Evolutionary conservation across 2,888 invertebrate species (phyloP), one percentile per base, ranked within the genome.

Genomic region (Holacanthella duospinosa): DNA sequence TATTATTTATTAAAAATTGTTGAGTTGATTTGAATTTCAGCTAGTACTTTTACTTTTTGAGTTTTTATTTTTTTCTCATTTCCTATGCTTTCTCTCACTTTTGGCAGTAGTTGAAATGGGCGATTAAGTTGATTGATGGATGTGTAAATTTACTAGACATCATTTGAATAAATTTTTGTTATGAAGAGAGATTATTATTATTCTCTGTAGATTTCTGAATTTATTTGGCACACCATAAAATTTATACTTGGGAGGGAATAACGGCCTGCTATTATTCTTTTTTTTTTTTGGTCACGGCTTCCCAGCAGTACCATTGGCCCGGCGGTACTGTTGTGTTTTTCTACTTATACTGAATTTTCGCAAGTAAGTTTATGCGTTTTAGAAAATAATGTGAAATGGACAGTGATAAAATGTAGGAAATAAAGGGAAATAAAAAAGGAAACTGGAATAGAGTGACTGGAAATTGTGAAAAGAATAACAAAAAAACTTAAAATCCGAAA

Each of bases 341-440:
- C 16, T 36, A 16, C 36, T 16, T 36, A 9, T 36, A 48, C 16
- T 16, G 48, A 48, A 36, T 6, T 9, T 16, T 36, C 36, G n/a
- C n/a, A n/a, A n/a, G n/a, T n/a, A n/a, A 9, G 36, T 36, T 36
- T 36, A 36, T 36, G 36, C 36, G 36, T 9, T 36, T 36, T 36
- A 9, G 36, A 36, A 36, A 48, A 48, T 48, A 48, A 48, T 48
- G 48, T 48, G 48, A 48, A 48, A 21, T 48, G 48, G 48, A 48
- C 48, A 48, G 48, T 48, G 48, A 48, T 48, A 48, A 48, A 48
- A 48, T 48, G 48, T 48, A 48, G 48, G 48, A 48, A 48, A 48
- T 48, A 48, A 48, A 48, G 48, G n/a, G 48, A 48, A 48, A 48
- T 48, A 48, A 48, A 48, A 48, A 4, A 21, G 26, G 56, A 28